Percentiles rank a stretch among this genome's conserved stretches.
These are phyloP conservation scores for Mugil cephalus DNA, from an alignment of 2,113 vertebrate genomes.

Conservation along the genomic window DNA sequence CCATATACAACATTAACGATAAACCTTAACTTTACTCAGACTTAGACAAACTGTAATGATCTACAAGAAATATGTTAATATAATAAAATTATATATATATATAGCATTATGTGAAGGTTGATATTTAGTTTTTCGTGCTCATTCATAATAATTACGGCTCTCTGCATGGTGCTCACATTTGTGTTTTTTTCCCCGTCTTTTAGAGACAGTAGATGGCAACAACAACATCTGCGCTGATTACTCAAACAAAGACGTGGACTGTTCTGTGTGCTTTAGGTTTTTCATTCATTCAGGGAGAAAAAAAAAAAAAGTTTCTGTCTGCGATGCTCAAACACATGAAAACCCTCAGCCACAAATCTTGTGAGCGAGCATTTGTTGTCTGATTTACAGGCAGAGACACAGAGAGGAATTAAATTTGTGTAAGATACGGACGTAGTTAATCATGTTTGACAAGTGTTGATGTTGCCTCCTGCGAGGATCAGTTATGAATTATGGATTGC, in stretches of 20 bases:
- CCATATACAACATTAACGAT: too few relatives aligned
- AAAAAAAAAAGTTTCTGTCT: constrained; percentile 10
- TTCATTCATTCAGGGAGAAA: not conserved
- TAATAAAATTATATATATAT: too few relatives aligned
- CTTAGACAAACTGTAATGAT: too few relatives aligned
- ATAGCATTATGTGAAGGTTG: too few relatives aligned
- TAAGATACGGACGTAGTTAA: constrained; percentile 62
- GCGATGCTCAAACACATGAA: constrained; percentile 30
- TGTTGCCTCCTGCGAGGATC: constrained; percentile 47
- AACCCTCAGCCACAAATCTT: constrained; percentile 44
- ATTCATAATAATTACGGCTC: not conserved
- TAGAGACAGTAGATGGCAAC: constrained; percentile 39
- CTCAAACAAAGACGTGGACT: constrained; percentile 16
- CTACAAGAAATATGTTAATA: too few relatives aligned
- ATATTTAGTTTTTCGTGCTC: too few relatives aligned
- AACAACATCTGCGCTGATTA: constrained; percentile 22
- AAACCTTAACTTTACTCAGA: too few relatives aligned
- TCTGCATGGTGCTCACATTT: not conserved
- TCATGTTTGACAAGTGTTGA: constrained; percentile 70
- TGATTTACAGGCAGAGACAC: constrained; percentile 63
- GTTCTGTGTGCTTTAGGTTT: not conserved
- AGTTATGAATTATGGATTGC: constrained; percentile 64
- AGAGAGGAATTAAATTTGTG: constrained; percentile 60
- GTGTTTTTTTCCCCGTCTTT: constrained; percentile 6
- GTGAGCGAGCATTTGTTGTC: constrained; percentile 20